A percentile compares a stretch with the other conserved stretches of the same genome.
Conservation (phyloP, 2,888 invertebrate species). For the Bombylius major region DNA sequence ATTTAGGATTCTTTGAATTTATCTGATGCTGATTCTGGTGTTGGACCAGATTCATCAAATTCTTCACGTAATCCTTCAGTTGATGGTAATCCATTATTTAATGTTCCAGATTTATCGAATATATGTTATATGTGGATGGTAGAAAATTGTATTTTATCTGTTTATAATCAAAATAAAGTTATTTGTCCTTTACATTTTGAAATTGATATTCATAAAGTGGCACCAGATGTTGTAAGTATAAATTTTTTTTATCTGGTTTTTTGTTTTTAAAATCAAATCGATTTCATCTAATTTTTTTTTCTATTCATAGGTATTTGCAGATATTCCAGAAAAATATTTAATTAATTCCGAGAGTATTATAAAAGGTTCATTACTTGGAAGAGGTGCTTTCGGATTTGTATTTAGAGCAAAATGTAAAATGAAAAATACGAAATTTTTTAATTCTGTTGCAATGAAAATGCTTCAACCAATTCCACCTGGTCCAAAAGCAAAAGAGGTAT, state of each 20-base stretch:
- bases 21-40: conserved; percentile 79
- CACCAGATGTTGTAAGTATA: conserved; percentile 72
- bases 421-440: conserved; percentile 42
- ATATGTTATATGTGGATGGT: conserved; percentile 75
- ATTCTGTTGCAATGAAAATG: conserved; percentile 87
- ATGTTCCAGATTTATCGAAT: conserved; percentile 30
- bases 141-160: conserved; percentile 88
- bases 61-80: conserved; percentile 74
- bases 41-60: conserved; percentile 66
- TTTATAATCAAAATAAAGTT: conserved; percentile 58
- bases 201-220: conserved; percentile 62
- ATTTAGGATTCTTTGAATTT: conserved; percentile 49
- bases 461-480: conserved; percentile 86
- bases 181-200: conserved; percentile 71
- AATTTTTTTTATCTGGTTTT: too few species aligned
- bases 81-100: conserved; percentile 54
- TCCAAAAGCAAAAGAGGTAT: conserved; percentile 32
- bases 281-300: neutral
- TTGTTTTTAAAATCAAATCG: neutral
- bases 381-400: conserved; percentile 98
- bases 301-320: conserved; percentile 58
- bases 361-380: conserved; percentile 64
- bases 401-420: conserved; percentile 64
- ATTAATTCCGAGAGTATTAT: conserved; percentile 73
- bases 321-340: conserved; percentile 68